phyloP scores from a whole-genome alignment of 1,140 invertebrate genomes.

The Tetramorium simillimum region DNA sequence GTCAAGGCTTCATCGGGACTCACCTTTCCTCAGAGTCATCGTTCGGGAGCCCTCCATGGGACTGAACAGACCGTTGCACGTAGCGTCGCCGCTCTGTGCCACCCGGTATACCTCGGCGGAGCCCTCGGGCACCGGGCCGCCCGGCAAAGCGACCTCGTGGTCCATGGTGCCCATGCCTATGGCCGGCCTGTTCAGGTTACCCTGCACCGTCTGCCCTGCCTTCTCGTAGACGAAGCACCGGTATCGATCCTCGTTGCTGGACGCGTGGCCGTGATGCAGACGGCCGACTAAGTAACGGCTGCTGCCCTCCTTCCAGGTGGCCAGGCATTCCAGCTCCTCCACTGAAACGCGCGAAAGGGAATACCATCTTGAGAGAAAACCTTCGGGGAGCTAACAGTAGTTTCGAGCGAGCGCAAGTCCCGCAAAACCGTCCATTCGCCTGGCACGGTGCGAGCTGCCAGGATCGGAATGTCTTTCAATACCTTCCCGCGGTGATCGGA shows the following conservation, averaged over 20 bases:
- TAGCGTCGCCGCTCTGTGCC: constrained; percentile 95
- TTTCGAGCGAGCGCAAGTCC: neutral
- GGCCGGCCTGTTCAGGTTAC: constrained; percentile 78
- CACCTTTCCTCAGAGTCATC: constrained; percentile 91
- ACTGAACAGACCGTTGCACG: constrained; percentile 94
- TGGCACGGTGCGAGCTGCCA: neutral
- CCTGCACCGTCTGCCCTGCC: constrained; percentile 83
- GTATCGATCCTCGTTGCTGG: constrained; percentile 96
- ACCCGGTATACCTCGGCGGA: constrained; percentile 89
- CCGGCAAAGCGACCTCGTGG: constrained; percentile 77
- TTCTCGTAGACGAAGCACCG: constrained; percentile 97
- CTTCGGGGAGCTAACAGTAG: neutral
- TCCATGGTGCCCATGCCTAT: constrained; percentile 80
- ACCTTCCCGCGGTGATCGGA: neutral
- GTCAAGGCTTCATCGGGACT: neutral
- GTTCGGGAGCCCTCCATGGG: constrained; percentile 91
- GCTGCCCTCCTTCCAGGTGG: constrained; percentile 95
- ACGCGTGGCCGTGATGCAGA: constrained; percentile 92
- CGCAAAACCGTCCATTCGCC: neutral
- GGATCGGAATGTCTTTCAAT: neutral
- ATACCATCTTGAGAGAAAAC: neutral
- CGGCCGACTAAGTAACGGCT: constrained; percentile 93
- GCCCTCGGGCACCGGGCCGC: constrained; percentile 79
- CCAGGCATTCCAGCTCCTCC: constrained; percentile 94
- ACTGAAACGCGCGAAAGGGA: constrained; percentile 86